phyloP scores from a whole-genome alignment of 2,113 vertebrate genomes.

The Daboia siamensis region DNA sequence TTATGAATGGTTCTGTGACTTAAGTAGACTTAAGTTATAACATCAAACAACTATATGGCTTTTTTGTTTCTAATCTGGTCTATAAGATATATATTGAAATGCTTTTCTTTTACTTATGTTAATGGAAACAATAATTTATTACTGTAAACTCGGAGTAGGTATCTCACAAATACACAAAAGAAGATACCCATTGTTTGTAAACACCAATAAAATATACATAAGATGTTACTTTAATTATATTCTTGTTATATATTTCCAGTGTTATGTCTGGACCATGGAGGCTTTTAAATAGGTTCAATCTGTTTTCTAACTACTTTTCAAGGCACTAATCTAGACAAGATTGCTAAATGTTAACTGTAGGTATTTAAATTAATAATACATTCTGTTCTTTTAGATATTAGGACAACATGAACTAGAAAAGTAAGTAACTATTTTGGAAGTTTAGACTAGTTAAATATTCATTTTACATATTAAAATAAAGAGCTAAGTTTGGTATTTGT shows the following conservation, averaged over 20 bases:
- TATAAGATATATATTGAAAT: background rate
- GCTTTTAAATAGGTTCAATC: constrained; percentile 1
- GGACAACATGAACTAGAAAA: constrained; percentile 9
- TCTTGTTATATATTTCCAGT: background rate
- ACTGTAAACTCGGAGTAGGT: background rate
- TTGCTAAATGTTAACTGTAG: background rate
- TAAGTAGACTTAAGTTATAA: background rate
- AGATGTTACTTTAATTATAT: constrained; percentile 37
- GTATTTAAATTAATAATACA: background rate
- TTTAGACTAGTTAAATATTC: background rate
- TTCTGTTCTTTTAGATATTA: background rate
- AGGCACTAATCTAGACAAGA: constrained; percentile 10
- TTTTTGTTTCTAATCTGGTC: background rate
- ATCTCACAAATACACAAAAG: background rate
- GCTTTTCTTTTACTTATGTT: background rate
- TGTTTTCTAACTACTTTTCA: constrained; percentile 34
- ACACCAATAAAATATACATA: background rate
- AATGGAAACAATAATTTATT: background rate
- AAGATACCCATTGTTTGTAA: background rate
- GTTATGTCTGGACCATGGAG: constrained; percentile 2
- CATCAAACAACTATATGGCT: background rate
- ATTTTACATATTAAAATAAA: background rate
- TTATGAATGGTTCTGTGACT: background rate
- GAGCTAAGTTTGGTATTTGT: background rate
- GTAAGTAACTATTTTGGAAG: background rate